Base-by-base conservation (phyloP, 37 sponge, comb jelly and placozoan genomes). In the Spongilla lacustris region DNA sequence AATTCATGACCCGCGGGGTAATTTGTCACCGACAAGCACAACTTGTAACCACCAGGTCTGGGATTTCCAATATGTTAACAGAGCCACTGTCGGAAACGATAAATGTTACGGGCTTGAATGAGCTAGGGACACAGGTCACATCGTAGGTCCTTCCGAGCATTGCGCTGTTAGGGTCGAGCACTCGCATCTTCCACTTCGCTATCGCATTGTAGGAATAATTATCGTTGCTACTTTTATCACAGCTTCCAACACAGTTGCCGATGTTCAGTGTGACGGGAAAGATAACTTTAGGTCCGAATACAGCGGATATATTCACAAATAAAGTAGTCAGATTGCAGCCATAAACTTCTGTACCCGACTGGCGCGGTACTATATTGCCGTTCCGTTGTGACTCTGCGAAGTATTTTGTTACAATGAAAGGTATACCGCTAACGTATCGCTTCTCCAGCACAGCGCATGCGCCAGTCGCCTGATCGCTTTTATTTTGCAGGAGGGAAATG, bases 401-500 rank as follows among this genome's bases (percentile, higher is more conserved):
- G 74, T 86, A 78, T 26, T 86, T 78, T 13, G 79, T 66, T 13
- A 79, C 74, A 0, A 86, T 73, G 31, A 86, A 86, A 58, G 86
- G 34, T 17, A 38, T 50, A n/a, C 79, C 79, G 46, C 46, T 8
- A 46, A 8, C 8, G 8, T 4, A 8, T 46, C 46, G 46, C 46
- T 46, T 46, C 46, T 8, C 46, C 46, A 46, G 4, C 4, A 4
- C 46, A 46, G 46, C 46, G 46, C 46, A 46, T 46, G 46, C 46
- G 46, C 46, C 46, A 4, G 46, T 10, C 8, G 46, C 4, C 8
- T 4, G 46, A 46, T 46, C 46, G 46, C 46, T 46, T 46, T 46
- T 46, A 8, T 46, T 46, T 46, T 8, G 46, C 46, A 46, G 46
- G 46, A 46, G 46, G 46, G 46, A 10, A 46, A 8, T 10, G 4